phyloP scores from a whole-genome alignment of 2,797 vertebrate species.

The Simalia tracyae region DNA sequence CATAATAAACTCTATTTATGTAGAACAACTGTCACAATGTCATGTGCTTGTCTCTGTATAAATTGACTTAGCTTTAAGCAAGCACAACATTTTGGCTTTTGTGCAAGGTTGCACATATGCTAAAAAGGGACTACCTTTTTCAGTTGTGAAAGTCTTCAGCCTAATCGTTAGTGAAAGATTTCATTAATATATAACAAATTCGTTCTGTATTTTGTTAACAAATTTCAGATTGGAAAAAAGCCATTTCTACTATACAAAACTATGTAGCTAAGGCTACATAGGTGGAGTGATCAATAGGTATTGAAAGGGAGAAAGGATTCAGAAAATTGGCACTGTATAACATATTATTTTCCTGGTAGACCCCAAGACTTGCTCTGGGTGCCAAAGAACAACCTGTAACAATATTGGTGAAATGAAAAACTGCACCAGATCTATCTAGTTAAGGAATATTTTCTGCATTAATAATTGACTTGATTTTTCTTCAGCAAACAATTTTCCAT shows the following conservation, averaged over 20 bases:
- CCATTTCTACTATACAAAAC: neutral
- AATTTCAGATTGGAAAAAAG: neutral
- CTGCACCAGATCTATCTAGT: neutral
- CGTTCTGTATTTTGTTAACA: neutral
- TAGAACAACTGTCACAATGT: constrained; percentile 6
- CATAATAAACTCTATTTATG: neutral
- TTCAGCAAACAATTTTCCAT: neutral
- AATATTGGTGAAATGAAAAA: neutral
- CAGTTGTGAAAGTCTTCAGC: neutral
- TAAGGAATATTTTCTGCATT: neutral
- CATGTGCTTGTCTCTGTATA: neutral
- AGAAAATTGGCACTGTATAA: neutral
- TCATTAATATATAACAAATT: neutral
- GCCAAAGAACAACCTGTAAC: neutral
- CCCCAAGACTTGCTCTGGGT: neutral
- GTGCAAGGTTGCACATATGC: neutral
- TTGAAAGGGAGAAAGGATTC: neutral
- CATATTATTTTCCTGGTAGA: neutral
- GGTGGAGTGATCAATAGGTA: neutral
- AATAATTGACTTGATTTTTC: neutral
- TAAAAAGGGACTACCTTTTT: neutral
- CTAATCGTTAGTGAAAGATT: neutral
- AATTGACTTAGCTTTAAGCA: neutral
- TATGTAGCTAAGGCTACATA: neutral
- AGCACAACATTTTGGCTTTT: neutral